Percentiles rank a stretch among this genome's conserved stretches.
phyloP scores from a whole-genome alignment of 64 coral and sea anemone genomes.

The Platygyra sinensis region DNA sequence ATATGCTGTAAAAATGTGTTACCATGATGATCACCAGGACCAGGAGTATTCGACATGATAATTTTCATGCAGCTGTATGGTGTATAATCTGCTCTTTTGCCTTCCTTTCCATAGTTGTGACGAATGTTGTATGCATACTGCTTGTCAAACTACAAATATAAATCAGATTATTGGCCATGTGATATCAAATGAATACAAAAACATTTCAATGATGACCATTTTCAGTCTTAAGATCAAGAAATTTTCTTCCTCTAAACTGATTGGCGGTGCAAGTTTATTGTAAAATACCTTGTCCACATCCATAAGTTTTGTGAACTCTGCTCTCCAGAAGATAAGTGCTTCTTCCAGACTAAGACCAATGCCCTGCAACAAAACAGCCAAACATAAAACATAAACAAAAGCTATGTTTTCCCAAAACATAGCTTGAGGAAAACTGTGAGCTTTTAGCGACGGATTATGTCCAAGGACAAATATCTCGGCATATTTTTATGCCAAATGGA shows the following conservation, averaged over 20 bases:
- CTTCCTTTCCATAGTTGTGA: slow-evolving; percentile 98
- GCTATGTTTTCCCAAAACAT: too few relatives aligned
- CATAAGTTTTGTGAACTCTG: slow-evolving; percentile 95
- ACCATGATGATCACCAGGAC: slow-evolving; percentile 88
- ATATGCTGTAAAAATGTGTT: not conserved
- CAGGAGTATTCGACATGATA: slow-evolving; percentile 93
- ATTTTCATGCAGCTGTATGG: slow-evolving; percentile 98
- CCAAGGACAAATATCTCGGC: too few relatives aligned
- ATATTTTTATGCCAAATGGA: too few relatives aligned
- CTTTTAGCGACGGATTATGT: too few relatives aligned
- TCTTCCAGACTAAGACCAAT: slow-evolving; percentile 95
- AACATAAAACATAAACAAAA: not conserved
- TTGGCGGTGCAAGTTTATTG: too few relatives aligned
- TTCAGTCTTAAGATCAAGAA: not conserved
- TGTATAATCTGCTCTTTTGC: slow-evolving; percentile 93
- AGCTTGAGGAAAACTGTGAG: too few relatives aligned
- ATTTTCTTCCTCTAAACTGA: too few relatives aligned
- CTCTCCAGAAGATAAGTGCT: slow-evolving; percentile 90
- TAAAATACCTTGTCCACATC: slow-evolving; percentile 88
- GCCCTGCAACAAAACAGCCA: slow-evolving; percentile 45
- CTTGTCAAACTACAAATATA: slow-evolving; percentile 88
- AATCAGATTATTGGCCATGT: not conserved
- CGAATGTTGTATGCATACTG: slow-evolving; percentile 93
- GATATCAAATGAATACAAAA: too few relatives aligned
- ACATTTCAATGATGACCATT: not conserved